Base-by-base conservation (phyloP, 2,797 vertebrate genomes). In the Eurystomus glaucurus region DNA sequence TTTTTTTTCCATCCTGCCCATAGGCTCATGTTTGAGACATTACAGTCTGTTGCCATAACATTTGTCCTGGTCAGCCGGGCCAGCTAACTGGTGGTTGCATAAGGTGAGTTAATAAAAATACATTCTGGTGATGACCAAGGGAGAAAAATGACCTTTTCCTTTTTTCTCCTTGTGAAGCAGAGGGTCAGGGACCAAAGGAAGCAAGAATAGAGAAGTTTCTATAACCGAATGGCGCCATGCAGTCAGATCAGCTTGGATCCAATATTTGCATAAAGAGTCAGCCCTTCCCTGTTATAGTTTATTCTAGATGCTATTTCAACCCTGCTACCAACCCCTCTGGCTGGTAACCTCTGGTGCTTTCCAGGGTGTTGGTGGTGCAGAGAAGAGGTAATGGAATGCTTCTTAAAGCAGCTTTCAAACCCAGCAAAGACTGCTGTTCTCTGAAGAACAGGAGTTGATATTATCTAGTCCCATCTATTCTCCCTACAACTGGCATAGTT, bases 11-110 rank as follows among this genome's bases (percentile, higher is more conserved):
- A 31, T 70, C 52, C 57, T 91, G 65, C 26, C 64, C 3, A 8
- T 68, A 68, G 52, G 29, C n/a, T 77, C 25, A 2, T 88, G 86
- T 95, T 93, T 91, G 84, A 95, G 93, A 92, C 75, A 75, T 96
- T 79, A 83, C 83, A 89, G 75, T 91, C 77, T 92, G 90, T 74
- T 95, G 64, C 81, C 14, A 9, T 88, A 82, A 87, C 46, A 54
- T 39, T 89, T 92, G n/a, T 85, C 74, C 77, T 85, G 46, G 80
- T 92, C 37, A 37, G 37, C 37, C 11, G 66, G 22, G n/a, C 62
- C 71, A 93, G 37, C 48, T 92, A 79, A 55, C 28, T 72, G 43
- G 39, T n/a, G 8, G 51, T 93, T 50, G 48, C 70, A 57, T 51
- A 33, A 77, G 37, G 10, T 7, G 5, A 77, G 25, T 83, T 93